phyloP scores from a whole-genome alignment of 35 echinoderm and acorn worm species.

The Chiridota heheva region DNA sequence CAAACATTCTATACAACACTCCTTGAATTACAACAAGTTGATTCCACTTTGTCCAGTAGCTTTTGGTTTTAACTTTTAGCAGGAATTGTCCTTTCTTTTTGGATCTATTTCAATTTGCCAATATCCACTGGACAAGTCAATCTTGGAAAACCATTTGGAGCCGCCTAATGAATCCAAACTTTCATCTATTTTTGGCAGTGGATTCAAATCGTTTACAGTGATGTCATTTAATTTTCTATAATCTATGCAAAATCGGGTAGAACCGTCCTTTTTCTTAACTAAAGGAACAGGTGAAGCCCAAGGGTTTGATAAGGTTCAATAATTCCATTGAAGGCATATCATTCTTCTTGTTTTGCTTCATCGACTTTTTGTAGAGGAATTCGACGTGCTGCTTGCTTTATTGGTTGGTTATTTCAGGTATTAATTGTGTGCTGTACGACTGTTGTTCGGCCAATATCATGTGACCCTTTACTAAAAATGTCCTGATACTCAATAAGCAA shows the following conservation, averaged over 20 bases:
- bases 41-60: constrained; percentile 32
- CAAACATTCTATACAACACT: not conserved
- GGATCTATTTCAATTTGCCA: constrained; percentile 39
- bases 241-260: constrained; percentile 13
- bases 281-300: constrained; percentile 52
- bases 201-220: constrained; percentile 17
- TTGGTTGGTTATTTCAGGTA: not conserved
- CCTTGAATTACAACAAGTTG: constrained; percentile 18
- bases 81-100: constrained; percentile 27
- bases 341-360: not conserved
- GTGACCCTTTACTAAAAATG: not conserved
- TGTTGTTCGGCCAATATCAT: not conserved
- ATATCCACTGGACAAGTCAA: constrained; percentile 35
- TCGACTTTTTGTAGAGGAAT: not conserved
- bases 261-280: constrained; percentile 44
- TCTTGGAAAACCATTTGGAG: constrained; percentile 9
- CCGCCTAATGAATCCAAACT: not conserved
- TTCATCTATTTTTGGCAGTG: constrained; percentile 27
- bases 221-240: constrained; percentile 21
- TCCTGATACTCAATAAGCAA: not conserved
- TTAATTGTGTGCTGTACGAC: no score
- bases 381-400: not conserved
- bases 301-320: constrained; percentile 12
- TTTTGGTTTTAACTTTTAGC: no score
- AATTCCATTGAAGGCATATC: not conserved